Evolutionary conservation across 1,140 invertebrate genomes (phyloP), one percentile per base, ranked within the genome.

Genomic region (Musca domestica): DNA sequence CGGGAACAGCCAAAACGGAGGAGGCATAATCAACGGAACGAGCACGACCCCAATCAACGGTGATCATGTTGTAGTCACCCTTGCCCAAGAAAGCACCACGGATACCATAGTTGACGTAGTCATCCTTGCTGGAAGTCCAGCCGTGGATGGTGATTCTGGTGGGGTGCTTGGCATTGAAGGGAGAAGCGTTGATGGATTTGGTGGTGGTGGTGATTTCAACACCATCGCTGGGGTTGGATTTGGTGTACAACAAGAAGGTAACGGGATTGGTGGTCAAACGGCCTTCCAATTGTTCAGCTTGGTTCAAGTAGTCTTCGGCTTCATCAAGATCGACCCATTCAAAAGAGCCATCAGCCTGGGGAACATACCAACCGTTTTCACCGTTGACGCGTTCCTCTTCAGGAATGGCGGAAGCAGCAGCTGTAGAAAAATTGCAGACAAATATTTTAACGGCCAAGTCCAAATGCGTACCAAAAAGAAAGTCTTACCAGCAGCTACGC

Each of bases 11-110:
- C 5, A 65, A 52, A 2, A 81, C 81, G 2, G 87, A 82, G n/a
- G 76, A 83, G 1, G 81, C 67, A 67, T 88, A 88, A 68, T 71
- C 56, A 77, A 78, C n/a, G 71, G 80, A 41, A 58, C 71, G 25
- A 81, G 81, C 65, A 82, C 81, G 34, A 84, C 73, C 72, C 85
- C 87, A 88, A 69, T 87, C 85, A 0, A 88, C 81, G 2, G 84
- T 76, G 34, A 89, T 86, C 20, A 88, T 83, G 71, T 89, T 89
- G 56, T 79, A 81, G 63, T 88, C 83, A 12, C 76, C 80, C 3
- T 75, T 76, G 0, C 70, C 71, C 4, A 87, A 77, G 74, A 83
- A 86, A 10, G 83, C 85, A 71, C 78, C 64, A 76, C 82, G 72
- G 7, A 74, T 72, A 6, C 72, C 72, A 56, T 68, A 74, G 70